These are phyloP conservation scores for Zygaena filipendulae DNA, from an alignment of 2,888 invertebrate genomes.

Conservation along the genomic window DNA sequence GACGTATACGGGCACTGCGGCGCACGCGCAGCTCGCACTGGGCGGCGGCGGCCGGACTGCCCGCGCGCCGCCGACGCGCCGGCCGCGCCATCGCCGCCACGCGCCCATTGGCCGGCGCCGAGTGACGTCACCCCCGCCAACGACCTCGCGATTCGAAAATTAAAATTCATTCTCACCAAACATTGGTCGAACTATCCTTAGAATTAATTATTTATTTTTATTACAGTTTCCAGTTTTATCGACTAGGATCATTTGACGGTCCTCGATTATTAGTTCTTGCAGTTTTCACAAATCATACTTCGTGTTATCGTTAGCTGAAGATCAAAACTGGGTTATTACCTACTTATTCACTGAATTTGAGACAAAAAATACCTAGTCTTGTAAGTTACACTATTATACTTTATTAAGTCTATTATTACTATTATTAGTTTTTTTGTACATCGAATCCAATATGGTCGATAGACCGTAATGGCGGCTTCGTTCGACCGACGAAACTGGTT, in stretches of 20 bases:
- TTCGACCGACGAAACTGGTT: slow-evolving; percentile 13
- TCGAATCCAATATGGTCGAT: too few relatives aligned
- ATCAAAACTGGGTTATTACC: too few relatives aligned
- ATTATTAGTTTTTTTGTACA: too few relatives aligned
- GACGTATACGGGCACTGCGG: slow-evolving; percentile 29
- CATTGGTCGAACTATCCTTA: slow-evolving; percentile 21
- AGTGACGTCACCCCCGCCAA: slow-evolving; percentile 41
- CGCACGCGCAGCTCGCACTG: slow-evolving; percentile 37
- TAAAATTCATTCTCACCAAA: slow-evolving; percentile 16
- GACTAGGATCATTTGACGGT: too few relatives aligned
- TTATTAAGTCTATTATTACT: too few relatives aligned
- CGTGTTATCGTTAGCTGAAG: too few relatives aligned
- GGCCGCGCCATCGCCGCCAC: slow-evolving; percentile 35
- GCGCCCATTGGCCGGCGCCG: slow-evolving; percentile 26
- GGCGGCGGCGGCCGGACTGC: slow-evolving; percentile 40
- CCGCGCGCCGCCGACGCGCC: slow-evolving; percentile 35
- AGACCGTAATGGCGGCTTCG: slow-evolving; percentile 44
- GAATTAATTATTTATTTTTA: slow-evolving; percentile 1
- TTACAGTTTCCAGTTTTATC: too few relatives aligned
- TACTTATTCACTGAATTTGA: too few relatives aligned
- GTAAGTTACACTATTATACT: too few relatives aligned
- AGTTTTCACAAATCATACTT: too few relatives aligned
- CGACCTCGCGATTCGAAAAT: slow-evolving; percentile 24
- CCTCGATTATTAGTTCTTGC: too few relatives aligned
- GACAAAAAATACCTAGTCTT: too few relatives aligned